These are phyloP conservation scores for Colletes latitarsis DNA, from an alignment of 1,140 invertebrate species.

Conservation along the genomic window DNA sequence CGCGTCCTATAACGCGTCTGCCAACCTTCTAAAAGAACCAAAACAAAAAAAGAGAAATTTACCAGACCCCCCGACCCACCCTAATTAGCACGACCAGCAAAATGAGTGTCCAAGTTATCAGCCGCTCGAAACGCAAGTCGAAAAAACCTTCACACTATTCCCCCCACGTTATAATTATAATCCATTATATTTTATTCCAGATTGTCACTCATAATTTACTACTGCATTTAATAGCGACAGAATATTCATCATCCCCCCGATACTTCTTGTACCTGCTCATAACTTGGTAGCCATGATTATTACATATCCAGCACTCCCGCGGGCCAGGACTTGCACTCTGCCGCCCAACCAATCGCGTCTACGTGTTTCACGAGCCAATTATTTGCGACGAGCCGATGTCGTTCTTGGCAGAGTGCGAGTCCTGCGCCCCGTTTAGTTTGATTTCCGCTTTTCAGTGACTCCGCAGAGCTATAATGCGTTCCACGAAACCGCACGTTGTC, in stretches of 20 bases:
- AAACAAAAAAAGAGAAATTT: constrained; percentile 11
- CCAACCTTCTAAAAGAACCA: background rate
- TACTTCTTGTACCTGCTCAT: constrained; percentile 65
- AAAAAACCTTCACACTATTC: constrained; percentile 46
- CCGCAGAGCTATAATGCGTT: constrained; percentile 41
- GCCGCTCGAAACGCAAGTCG: constrained; percentile 40
- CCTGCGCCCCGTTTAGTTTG: constrained; percentile 65
- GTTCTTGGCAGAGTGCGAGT: constrained; percentile 68
- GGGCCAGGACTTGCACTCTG: constrained; percentile 70
- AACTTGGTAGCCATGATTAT: constrained; percentile 68
- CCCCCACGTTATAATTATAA: constrained; percentile 74
- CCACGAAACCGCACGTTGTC: background rate
- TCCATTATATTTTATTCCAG: constrained; percentile 81
- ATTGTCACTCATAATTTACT: constrained; percentile 76
- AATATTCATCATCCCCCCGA: constrained; percentile 61
- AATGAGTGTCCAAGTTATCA: constrained; percentile 10
- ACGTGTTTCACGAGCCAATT: constrained; percentile 31
- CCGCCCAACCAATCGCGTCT: constrained; percentile 35
- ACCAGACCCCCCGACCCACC: background rate
- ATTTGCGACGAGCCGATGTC: constrained; percentile 5
- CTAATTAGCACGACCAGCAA: constrained; percentile 17
- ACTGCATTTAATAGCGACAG: constrained; percentile 69
- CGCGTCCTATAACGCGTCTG: constrained; percentile 2
- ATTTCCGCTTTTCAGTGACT: constrained; percentile 61
- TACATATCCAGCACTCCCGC: constrained; percentile 62